Evolutionary conservation across 2,888 invertebrate species (phyloP).

Genomic region (Dicranocentrus wangi): DNA sequence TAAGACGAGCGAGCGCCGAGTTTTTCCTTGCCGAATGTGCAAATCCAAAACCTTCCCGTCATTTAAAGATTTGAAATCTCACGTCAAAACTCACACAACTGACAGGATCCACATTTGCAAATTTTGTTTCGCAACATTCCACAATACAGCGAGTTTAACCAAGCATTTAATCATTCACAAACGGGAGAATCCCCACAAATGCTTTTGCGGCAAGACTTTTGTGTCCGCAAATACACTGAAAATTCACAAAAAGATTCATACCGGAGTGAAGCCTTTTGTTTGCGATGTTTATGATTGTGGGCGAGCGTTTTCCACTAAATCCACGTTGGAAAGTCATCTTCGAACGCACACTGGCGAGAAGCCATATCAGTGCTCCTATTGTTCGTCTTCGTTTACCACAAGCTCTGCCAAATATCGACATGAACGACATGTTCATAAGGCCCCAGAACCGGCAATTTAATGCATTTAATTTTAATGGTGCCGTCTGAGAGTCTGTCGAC

Average conservation of each 20-base stretch:
- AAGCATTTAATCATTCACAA: constrained; percentile 58
- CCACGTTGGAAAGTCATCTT: constrained; percentile 51
- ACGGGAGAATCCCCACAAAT: constrained; percentile 59
- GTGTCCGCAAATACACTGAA: constrained; percentile 52
- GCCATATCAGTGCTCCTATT: constrained; percentile 48
- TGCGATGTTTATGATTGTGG: constrained; percentile 49
- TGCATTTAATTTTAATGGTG: no score
- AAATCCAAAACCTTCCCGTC: constrained; percentile 36
- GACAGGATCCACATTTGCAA: constrained; percentile 61
- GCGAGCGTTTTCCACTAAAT: constrained; percentile 51
- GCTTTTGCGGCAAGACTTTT: constrained; percentile 50
- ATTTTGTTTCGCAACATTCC: constrained; percentile 54
- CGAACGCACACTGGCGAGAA: constrained; percentile 51
- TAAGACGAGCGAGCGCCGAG: background rate
- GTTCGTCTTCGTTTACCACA: constrained; percentile 46
- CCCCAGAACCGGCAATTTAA: constrained; percentile 15
- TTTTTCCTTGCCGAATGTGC: constrained; percentile 55
- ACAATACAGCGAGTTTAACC: constrained; percentile 56
- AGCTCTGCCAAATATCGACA: constrained; percentile 51
- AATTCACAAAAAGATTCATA: constrained; percentile 62
- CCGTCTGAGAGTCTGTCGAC: no score
- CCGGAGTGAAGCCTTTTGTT: constrained; percentile 56
- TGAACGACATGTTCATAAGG: constrained; percentile 53
- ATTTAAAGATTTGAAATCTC: constrained; percentile 51
- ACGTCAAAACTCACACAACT: constrained; percentile 51